Percentiles rank a stretch among this genome's conserved stretches.
Conservation (phyloP, 1,140 invertebrate genomes). For the Lasioglossum albipes region DNA sequence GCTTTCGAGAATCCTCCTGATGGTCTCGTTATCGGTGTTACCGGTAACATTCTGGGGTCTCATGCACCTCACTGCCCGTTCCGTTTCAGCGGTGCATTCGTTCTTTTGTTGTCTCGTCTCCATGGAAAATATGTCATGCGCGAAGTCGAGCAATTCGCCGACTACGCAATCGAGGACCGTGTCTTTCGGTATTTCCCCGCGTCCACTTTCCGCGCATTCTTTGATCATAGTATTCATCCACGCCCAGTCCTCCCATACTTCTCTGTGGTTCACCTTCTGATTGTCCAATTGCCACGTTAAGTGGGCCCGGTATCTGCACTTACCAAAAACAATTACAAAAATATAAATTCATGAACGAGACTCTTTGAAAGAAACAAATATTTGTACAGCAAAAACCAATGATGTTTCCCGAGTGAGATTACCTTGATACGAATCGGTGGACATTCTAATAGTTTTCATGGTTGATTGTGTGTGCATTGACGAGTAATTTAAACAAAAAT, state of each 20-base stretch:
- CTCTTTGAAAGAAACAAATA: too few species aligned
- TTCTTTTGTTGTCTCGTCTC: neutral
- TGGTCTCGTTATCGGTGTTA: conserved; percentile 41
- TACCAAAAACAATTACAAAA: too few species aligned
- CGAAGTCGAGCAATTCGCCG: conserved; percentile 62
- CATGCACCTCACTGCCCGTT: conserved; percentile 56
- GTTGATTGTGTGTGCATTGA: too few species aligned
- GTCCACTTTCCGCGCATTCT: conserved; percentile 68
- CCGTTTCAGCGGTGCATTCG: conserved; percentile 51
- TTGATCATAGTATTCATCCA: conserved; percentile 71
- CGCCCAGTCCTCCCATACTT: conserved; percentile 74
- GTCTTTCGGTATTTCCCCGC: conserved; percentile 64
- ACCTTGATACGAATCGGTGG: too few species aligned
- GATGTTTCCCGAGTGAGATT: too few species aligned
- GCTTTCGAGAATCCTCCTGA: conserved; percentile 50
- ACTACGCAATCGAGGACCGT: conserved; percentile 68
- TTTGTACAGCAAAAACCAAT: too few species aligned
- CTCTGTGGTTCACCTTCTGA: conserved; percentile 65
- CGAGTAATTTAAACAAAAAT: too few species aligned
- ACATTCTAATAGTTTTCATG: too few species aligned
- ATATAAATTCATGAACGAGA: too few species aligned
- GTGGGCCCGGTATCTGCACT: conserved; percentile 66
- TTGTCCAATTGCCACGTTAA: conserved; percentile 72
- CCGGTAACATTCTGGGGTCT: conserved; percentile 35
- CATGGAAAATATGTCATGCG: conserved; percentile 37